These are phyloP conservation scores for Tribolium castaneum DNA, from an alignment of 1,140 invertebrate species.

Conservation along the genomic window DNA sequence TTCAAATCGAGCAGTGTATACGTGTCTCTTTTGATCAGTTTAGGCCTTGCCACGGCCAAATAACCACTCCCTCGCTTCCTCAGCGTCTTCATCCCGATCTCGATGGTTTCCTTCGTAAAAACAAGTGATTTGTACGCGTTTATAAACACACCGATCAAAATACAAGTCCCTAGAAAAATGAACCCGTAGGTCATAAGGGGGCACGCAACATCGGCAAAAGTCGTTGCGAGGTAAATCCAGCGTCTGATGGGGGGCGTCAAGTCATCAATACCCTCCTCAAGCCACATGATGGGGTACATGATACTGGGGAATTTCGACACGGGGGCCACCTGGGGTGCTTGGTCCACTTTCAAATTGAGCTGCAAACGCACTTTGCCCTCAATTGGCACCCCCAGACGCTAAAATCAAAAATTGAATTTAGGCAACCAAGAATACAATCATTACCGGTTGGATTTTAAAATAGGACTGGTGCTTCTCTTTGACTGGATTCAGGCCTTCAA, in stretches of 20 bases:
- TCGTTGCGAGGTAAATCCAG: slow-evolving; percentile 82
- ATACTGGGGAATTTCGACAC: slow-evolving; percentile 83
- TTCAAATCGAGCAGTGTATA: slow-evolving; percentile 55
- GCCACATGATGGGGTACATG: slow-evolving; percentile 88
- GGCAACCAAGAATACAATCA: slow-evolving; percentile 50
- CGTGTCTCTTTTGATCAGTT: slow-evolving; percentile 52
- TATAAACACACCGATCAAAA: slow-evolving; percentile 74
- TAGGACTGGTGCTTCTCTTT: slow-evolving; percentile 80
- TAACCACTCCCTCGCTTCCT: slow-evolving; percentile 63
- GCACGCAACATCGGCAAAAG: slow-evolving; percentile 75
- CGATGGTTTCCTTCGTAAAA: slow-evolving; percentile 80
- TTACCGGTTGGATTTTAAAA: slow-evolving; percentile 89
- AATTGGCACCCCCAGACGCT: slow-evolving; percentile 88
- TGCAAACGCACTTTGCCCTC: slow-evolving; percentile 85
- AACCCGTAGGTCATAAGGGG: slow-evolving; percentile 78
- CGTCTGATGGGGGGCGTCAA: slow-evolving; percentile 78
- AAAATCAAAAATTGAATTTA: slow-evolving; percentile 58
- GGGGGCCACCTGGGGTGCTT: slow-evolving; percentile 75
- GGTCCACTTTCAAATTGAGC: slow-evolving; percentile 82
- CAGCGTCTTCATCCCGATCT: slow-evolving; percentile 77
- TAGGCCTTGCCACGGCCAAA: slow-evolving; percentile 14
- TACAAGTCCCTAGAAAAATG: slow-evolving; percentile 74
- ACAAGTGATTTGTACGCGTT: slow-evolving; percentile 80
- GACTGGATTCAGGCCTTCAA: slow-evolving; percentile 81
- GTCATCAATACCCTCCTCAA: slow-evolving; percentile 88